These are phyloP conservation scores for Chelmon rostratus DNA, from an alignment of 2,797 vertebrate species.

Conservation along the genomic window DNA sequence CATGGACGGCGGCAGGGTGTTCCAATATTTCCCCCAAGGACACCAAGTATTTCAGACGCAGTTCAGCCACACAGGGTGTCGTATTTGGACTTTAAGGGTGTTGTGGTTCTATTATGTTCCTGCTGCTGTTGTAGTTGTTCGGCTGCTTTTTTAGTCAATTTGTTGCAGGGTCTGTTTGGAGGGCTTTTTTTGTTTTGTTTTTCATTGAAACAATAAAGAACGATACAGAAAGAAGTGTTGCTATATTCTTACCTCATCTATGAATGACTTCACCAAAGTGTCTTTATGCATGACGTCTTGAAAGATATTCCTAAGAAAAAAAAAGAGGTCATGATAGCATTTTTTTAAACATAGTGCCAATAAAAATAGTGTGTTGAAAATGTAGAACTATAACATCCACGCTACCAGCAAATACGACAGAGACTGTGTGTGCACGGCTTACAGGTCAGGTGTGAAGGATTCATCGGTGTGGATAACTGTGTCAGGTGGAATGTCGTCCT, in stretches of 20 bases:
- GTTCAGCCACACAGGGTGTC: not conserved
- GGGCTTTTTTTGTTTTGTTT: not conserved
- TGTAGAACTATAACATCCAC: not conserved
- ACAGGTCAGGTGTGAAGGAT: conserved; percentile 97
- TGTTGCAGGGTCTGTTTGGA: not conserved
- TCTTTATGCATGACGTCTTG: conserved; percentile 96
- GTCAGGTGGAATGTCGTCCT: conserved; percentile 94
- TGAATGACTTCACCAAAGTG: conserved; percentile 94
- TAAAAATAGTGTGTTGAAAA: not conserved
- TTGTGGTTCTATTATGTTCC: not conserved
- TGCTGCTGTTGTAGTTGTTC: not conserved
- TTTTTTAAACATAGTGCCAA: not conserved
- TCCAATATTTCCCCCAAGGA: not conserved
- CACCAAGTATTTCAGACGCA: not conserved
- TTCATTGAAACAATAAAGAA: not conserved
- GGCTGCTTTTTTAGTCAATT: not conserved
- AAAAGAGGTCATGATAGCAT: not conserved
- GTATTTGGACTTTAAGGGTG: not conserved
- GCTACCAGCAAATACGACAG: not conserved
- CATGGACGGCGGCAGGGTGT: not conserved
- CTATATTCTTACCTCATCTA: conserved; percentile 91
- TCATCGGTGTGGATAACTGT: conserved; percentile 93
- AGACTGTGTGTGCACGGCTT: conserved; percentile 57
- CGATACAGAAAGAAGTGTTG: not conserved
- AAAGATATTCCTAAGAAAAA: conserved; percentile 91